A percentile compares a stretch with the other conserved stretches of the same genome.
These are phyloP conservation scores for Paedocypris micromegethes DNA, from an alignment of 2,797 vertebrate genomes.

Conservation along the genomic window DNA sequence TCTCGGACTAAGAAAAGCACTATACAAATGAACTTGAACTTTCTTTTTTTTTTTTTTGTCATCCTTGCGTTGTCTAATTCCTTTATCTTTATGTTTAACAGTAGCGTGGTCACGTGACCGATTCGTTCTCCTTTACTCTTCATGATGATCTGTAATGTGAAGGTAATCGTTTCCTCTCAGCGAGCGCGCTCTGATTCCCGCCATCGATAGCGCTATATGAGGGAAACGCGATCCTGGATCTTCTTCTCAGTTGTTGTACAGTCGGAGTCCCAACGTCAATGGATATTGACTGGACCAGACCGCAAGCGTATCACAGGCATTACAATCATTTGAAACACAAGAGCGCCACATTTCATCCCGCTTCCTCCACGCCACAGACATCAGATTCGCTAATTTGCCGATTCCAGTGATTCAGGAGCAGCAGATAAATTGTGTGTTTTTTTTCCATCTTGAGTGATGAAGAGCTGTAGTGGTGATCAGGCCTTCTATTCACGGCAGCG, in stretches of 20 bases:
- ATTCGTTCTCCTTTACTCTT: conserved; percentile 35
- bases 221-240: conserved; percentile 31
- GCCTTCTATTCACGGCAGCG: too few species aligned
- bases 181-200: conserved; percentile 31
- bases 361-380: neutral
- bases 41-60: neutral
- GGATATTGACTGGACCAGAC: conserved; percentile 20
- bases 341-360: conserved; percentile 8
- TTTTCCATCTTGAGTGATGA: too few species aligned
- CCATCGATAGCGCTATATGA: conserved; percentile 28
- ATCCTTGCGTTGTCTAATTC: neutral
- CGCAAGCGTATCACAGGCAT: conserved; percentile 8
- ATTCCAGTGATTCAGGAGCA: too few species aligned
- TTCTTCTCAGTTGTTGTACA: conserved; percentile 31
- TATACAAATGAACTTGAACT: too few species aligned
- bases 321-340: conserved; percentile 11
- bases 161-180: conserved; percentile 38
- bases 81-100: conserved; percentile 2
- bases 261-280: conserved; percentile 32
- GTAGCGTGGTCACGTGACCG: conserved; percentile 26
- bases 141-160: conserved; percentile 46
- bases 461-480: too few species aligned
- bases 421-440: too few species aligned
- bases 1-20: too few species aligned
- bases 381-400: conserved; percentile 1